A percentile compares a stretch with the other conserved stretches of the same genome.
Evolutionary conservation across 2,113 vertebrate genomes (phyloP).

Genomic region (Struthio camelus): DNA sequence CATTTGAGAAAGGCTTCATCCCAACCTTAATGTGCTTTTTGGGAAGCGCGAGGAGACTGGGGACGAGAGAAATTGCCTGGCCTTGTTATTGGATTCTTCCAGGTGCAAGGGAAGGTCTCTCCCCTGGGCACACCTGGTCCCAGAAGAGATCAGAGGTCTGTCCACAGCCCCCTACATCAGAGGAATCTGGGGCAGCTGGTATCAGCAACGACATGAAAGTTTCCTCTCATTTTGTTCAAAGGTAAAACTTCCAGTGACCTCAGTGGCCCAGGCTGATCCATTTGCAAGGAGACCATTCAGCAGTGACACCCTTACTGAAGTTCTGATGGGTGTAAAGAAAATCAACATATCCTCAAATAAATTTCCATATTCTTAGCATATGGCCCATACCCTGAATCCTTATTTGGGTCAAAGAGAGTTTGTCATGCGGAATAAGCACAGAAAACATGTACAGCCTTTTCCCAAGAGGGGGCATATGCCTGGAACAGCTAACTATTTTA

Average conservation of each 20-base stretch:
- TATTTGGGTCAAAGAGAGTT: slow-evolving; percentile 60
- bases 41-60: background rate
- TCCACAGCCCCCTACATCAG: background rate
- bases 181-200: background rate
- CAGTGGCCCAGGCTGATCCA: background rate
- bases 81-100: background rate
- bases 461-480: slow-evolving; percentile 34
- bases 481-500: slow-evolving; percentile 58
- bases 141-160: background rate
- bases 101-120: background rate
- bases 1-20: background rate
- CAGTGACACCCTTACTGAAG: background rate
- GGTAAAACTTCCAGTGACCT: background rate
- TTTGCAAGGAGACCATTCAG: background rate
- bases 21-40: accelerated
- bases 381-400: background rate
- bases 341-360: background rate
- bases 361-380: slow-evolving; percentile 49
- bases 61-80: background rate
- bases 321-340: background rate
- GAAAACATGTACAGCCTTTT: slow-evolving; percentile 28
- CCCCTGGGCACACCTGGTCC: background rate
- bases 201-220: background rate
- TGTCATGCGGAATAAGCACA: slow-evolving; percentile 54
- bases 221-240: background rate